These are phyloP conservation scores for Galbula dea DNA, from an alignment of 2,113 vertebrate genomes.

Conservation along the genomic window DNA sequence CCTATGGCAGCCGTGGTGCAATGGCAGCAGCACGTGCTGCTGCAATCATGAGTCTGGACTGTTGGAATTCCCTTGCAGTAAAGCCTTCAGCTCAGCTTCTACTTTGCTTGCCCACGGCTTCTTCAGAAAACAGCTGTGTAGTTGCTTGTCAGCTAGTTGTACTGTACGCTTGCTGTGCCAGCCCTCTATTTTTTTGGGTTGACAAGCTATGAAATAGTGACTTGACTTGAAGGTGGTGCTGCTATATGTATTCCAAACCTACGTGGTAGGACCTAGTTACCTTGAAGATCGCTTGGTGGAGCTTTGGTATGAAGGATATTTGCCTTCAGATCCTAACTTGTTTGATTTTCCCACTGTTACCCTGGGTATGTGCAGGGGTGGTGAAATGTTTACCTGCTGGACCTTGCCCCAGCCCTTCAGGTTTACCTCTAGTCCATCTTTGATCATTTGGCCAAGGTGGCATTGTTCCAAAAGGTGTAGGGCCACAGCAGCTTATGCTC, in stretches of 20 bases:
- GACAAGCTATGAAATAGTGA: not conserved
- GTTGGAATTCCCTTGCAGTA: fast-evolving
- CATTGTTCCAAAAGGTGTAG: not conserved
- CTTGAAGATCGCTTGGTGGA: not conserved
- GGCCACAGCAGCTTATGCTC: not conserved
- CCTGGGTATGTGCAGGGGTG: not conserved
- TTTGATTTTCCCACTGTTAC: not conserved
- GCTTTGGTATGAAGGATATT: not conserved
- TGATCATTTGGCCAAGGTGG: not conserved
- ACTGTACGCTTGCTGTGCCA: not conserved
- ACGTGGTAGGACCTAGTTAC: fast-evolving
- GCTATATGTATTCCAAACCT: not conserved
- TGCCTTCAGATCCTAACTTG: not conserved
- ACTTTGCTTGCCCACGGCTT: not conserved
- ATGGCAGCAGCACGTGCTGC: not conserved
- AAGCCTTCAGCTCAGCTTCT: not conserved
- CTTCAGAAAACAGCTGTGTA: not conserved
- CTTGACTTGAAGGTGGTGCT: not conserved
- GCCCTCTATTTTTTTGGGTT: not conserved
- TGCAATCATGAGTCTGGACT: fast-evolving
- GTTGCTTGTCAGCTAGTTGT: not conserved
- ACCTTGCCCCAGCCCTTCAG: not conserved
- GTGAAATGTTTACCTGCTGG: not conserved
- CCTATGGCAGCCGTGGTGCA: not conserved
- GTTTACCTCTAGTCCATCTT: not conserved